These are phyloP conservation scores for Pteronotus mesoamericanus DNA, from an alignment of 2,797 vertebrate genomes.

Conservation along the genomic window DNA sequence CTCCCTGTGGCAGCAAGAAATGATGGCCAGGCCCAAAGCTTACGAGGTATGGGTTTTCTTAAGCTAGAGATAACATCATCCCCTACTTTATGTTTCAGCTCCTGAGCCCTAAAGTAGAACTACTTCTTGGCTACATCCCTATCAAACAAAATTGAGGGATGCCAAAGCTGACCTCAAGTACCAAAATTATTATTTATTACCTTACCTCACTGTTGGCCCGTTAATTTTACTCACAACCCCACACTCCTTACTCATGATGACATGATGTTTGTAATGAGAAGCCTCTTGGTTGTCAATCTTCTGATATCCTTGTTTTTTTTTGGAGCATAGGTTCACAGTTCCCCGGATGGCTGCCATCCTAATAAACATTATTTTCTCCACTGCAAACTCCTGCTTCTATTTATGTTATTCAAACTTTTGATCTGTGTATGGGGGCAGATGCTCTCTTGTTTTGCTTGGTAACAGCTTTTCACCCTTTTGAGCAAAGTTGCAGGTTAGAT, in stretches of 20 bases:
- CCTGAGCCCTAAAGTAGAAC: background rate
- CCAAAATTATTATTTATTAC: background rate
- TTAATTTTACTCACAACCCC: background rate
- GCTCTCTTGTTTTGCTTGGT: background rate
- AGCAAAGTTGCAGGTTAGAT: background rate
- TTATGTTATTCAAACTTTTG: background rate
- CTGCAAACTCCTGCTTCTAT: background rate
- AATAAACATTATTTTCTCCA: background rate
- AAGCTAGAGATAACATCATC: background rate
- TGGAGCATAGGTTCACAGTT: background rate
- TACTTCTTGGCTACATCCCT: background rate
- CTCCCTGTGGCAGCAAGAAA: background rate
- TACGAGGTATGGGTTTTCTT: background rate
- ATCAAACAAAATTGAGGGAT: background rate
- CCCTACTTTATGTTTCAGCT: background rate
- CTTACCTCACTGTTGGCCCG: background rate
- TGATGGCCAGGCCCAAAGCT: background rate
- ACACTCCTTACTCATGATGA: background rate
- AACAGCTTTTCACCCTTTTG: background rate
- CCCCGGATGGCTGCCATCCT: background rate
- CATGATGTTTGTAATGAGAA: background rate
- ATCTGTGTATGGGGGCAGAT: background rate
- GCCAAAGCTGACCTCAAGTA: background rate
- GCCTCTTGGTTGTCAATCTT: background rate
- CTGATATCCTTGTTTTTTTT: background rate